Evolutionary conservation across 2,888 invertebrate genomes (phyloP), one percentile per base, ranked within the genome.

Genomic region (Ormyrus labotus): DNA sequence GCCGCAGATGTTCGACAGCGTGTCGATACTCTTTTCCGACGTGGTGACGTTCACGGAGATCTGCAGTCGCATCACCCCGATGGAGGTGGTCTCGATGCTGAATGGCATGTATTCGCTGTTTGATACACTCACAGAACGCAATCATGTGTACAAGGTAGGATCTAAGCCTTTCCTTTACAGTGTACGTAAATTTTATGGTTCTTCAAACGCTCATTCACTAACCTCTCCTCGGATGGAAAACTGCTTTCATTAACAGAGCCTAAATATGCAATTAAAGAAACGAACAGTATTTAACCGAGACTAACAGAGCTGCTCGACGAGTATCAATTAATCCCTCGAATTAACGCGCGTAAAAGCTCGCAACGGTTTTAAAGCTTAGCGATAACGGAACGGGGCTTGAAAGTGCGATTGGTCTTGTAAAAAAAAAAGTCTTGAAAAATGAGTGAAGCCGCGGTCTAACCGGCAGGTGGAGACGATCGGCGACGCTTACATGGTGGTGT

Each of bases 81-180:
- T 99, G 97, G 97, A 98, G 89, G 99, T 99, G 6, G 99, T 99
- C 0, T 97, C 97, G 48, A 97, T 99, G 96, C 93, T 99, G 64
- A 99, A 99, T 91, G 96, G 96, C 48, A 98, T 99, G 98, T 98
- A 97, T 91, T 98, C 98, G n/a, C 95, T 98, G 86, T 99, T 99
- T 88, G 99, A 99, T 88, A 96, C 95, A 0, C 93, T 99, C 5
- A 98, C 98, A 0, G 98, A 98, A 89, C 93, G 95, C 84, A 98
- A 99, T 91, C 93, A 95, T 64, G 98, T 99, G 6, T 99, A 98
- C 89, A 99, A 99, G 94, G 99, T 98, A 90, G 82, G 13, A 69
- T 45, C 45, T 45, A 74, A 74, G 74, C 74, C 64, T 34, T 48
- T 50, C 65, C 47, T 11, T 50, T 11, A 57, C n/a, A 65, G 67